Evolutionary conservation across 2,113 vertebrate genomes (phyloP).

Genomic region (Poecilia latipinna): DNA sequence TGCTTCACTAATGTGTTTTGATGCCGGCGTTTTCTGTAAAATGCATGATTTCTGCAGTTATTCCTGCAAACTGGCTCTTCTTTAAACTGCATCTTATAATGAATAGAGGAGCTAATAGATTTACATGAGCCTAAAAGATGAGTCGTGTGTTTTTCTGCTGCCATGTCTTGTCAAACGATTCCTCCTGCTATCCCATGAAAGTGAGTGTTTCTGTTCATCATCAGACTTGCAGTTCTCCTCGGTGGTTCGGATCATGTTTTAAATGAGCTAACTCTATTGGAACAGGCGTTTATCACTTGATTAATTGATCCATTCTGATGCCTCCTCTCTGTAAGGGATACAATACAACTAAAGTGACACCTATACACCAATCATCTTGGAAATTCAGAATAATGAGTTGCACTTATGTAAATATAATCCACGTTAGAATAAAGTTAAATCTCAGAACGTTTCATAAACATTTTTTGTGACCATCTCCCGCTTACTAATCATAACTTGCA

Average conservation of each 20-base stretch:
- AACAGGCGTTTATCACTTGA: background rate
- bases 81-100: slow-evolving; percentile 28
- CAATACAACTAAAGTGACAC: background rate
- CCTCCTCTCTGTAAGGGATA: background rate
- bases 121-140: slow-evolving; percentile 32
- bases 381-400: background rate
- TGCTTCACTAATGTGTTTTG: slow-evolving; percentile 5
- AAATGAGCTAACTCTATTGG: background rate
- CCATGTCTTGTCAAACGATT: slow-evolving; percentile 43
- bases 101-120: slow-evolving; percentile 25
- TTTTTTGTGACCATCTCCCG: too few relatives aligned
- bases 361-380: background rate
- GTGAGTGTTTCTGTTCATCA: background rate
- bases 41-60: slow-evolving; percentile 2
- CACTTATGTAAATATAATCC: too few relatives aligned
- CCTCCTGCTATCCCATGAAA: background rate
- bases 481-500: too few relatives aligned
- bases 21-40: slow-evolving; percentile 6
- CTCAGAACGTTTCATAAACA: too few relatives aligned
- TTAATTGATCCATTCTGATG: background rate
- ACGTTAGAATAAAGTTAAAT: too few relatives aligned
- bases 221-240: background rate
- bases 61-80: slow-evolving; percentile 5
- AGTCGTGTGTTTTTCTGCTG: slow-evolving; percentile 27
- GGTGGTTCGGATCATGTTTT: background rate